These are phyloP conservation scores for Orthonevra nobilis DNA, from an alignment of 2,888 invertebrate species.

Conservation along the genomic window DNA sequence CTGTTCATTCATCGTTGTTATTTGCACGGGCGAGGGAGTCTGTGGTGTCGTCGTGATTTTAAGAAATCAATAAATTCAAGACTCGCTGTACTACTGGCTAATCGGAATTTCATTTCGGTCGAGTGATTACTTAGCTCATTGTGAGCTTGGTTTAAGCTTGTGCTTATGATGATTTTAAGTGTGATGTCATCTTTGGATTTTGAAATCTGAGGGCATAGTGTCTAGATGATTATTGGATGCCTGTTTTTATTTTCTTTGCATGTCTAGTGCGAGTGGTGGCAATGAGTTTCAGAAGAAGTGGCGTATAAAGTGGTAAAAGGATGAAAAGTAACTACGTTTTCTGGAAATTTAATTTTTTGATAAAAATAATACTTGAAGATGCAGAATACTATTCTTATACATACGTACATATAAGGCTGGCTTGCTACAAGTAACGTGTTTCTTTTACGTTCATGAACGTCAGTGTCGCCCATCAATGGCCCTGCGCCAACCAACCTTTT, in stretches of 20 bases:
- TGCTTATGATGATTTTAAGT: conserved; percentile 35
- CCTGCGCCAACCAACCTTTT: conserved; percentile 11
- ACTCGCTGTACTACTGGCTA: conserved; percentile 25
- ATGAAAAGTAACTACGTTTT: too few species aligned
- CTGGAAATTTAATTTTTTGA: too few species aligned
- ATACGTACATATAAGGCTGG: too few species aligned
- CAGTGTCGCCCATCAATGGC: background rate
- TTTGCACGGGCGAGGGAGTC: conserved; percentile 6
- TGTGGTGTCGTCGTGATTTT: conserved; percentile 35
- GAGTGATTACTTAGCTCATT: conserved; percentile 46
- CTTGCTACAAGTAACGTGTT: too few species aligned
- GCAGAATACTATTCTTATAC: too few species aligned
- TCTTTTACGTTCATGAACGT: too few species aligned
- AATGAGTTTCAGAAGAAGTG: background rate
- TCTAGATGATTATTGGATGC: conserved; percentile 1
- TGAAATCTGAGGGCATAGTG: conserved; percentile 17
- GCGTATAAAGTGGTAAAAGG: too few species aligned
- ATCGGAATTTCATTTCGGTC: conserved; percentile 24
- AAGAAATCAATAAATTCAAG: conserved; percentile 68
- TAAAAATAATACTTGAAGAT: too few species aligned
- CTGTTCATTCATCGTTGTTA: conserved; percentile 12
- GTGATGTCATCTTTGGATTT: conserved; percentile 52
- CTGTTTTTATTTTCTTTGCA: too few species aligned
- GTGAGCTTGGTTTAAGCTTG: conserved; percentile 24
- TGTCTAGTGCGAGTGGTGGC: background rate